Conservation (phyloP, 92 coral and sea anemone genomes). For the Plumapathes pennacea region DNA sequence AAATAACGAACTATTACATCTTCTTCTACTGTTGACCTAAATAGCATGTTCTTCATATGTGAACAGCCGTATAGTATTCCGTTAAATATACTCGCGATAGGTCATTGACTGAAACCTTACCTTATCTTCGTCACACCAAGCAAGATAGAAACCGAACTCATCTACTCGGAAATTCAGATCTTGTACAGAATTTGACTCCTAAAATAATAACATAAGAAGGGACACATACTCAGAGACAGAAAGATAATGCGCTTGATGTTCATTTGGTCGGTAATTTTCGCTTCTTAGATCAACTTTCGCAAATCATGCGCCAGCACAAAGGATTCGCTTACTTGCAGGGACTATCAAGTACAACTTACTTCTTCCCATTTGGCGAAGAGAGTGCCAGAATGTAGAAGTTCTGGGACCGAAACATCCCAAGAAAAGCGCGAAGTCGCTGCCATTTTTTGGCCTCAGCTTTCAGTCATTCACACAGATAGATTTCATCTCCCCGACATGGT, state of each 20-base stretch:
- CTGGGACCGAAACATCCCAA: conserved; percentile 89
- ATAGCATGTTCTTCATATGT: no score
- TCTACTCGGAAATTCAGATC: conserved; percentile 71
- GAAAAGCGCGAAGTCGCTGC: conserved; percentile 43
- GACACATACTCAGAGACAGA: conserved; percentile 2
- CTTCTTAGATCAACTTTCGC: no score
- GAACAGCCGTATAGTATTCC: no score
- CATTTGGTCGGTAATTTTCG: no score
- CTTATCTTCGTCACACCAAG: conserved; percentile 90
- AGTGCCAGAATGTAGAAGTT: conserved; percentile 75
- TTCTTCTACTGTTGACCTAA: no score
- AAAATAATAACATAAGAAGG: conserved; percentile 19
- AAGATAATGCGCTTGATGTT: no score
- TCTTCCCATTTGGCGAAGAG: conserved; percentile 91
- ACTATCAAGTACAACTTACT: conserved; percentile 60
- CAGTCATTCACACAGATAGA: not conserved
- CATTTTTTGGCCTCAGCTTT: not conserved
- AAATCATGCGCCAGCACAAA: no score
- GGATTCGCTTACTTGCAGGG: no score
- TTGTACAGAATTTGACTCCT: conserved; percentile 77
- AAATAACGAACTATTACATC: not conserved
- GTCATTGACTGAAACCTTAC: no score
- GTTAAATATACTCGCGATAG: no score
- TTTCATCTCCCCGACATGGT: not conserved
- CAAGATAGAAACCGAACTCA: conserved; percentile 87